phyloP scores from a whole-genome alignment of 2,888 invertebrate species.

The Podotricha telesiphe region DNA sequence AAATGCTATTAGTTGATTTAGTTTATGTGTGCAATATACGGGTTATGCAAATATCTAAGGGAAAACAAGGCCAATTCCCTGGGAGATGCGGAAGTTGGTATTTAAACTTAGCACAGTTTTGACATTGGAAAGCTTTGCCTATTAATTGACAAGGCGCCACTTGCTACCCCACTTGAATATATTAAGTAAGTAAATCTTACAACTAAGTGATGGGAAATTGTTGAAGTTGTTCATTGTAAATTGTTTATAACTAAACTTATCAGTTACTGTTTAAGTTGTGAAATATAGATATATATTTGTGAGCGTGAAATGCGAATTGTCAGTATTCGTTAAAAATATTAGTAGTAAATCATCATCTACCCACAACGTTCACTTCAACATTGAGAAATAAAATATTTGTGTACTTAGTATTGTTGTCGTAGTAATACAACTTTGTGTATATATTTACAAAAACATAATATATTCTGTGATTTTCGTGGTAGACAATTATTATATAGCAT shows the following conservation, averaged over 20 bases:
- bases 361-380: too few relatives aligned
- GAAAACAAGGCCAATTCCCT: conserved; percentile 67
- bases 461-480: too few relatives aligned
- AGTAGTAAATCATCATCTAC: too few relatives aligned
- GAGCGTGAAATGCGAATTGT: too few relatives aligned
- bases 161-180: conserved; percentile 33
- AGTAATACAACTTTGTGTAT: too few relatives aligned
- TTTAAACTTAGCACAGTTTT: conserved; percentile 37
- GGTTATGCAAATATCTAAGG: conserved; percentile 67
- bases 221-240: background rate
- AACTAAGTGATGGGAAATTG: conserved; percentile 13
- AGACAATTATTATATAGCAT: too few relatives aligned
- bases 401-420: too few relatives aligned
- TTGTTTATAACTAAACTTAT: background rate
- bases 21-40: conserved; percentile 40
- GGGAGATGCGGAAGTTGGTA: conserved; percentile 52
- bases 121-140: conserved; percentile 39
- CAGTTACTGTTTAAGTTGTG: too few relatives aligned
- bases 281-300: too few relatives aligned
- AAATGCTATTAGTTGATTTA: background rate
- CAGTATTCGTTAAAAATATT: background rate
- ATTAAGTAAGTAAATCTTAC: conserved; percentile 14
- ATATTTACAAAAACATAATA: too few relatives aligned
- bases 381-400: too few relatives aligned
- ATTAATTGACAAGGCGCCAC: conserved; percentile 39